Percentiles rank a stretch among this genome's conserved stretches.
phyloP scores from a whole-genome alignment of 2,888 invertebrate genomes.

The Leucophenga maculata region DNA sequence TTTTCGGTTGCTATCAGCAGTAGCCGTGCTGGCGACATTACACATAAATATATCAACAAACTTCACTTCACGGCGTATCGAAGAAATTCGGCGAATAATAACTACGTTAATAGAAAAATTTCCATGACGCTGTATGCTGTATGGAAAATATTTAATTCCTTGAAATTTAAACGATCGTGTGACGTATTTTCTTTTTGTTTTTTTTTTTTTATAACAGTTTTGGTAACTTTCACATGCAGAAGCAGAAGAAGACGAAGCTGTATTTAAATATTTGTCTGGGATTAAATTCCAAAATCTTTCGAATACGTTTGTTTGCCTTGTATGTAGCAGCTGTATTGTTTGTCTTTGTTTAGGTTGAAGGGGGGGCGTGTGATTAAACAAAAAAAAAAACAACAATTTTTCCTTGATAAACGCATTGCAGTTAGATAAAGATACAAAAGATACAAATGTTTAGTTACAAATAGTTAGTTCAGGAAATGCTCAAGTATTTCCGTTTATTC shows the following conservation, averaged over 20 bases:
- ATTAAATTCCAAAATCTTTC: no score
- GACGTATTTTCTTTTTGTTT: constrained; percentile 43
- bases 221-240: no score
- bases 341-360: constrained; percentile 23
- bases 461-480: neutral
- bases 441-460: neutral
- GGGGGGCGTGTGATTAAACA: constrained; percentile 20
- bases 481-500: neutral
- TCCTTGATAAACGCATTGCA: constrained; percentile 10
- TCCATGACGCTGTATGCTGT: constrained; percentile 42
- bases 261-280: constrained; percentile 34
- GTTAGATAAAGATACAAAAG: neutral
- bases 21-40: constrained; percentile 37
- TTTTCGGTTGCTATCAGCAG: constrained; percentile 10
- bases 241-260: no score
- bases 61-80: constrained; percentile 29
- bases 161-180: constrained; percentile 23
- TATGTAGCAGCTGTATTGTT: constrained; percentile 41
- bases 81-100: constrained; percentile 8
- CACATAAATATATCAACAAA: constrained; percentile 31
- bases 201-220: constrained; percentile 30
- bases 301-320: constrained; percentile 29
- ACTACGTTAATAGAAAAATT: constrained; percentile 40
- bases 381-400: constrained; percentile 1
- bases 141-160: constrained; percentile 16